phyloP scores from a whole-genome alignment of 2,888 invertebrate species.

The Allophyes oxyacanthae region DNA sequence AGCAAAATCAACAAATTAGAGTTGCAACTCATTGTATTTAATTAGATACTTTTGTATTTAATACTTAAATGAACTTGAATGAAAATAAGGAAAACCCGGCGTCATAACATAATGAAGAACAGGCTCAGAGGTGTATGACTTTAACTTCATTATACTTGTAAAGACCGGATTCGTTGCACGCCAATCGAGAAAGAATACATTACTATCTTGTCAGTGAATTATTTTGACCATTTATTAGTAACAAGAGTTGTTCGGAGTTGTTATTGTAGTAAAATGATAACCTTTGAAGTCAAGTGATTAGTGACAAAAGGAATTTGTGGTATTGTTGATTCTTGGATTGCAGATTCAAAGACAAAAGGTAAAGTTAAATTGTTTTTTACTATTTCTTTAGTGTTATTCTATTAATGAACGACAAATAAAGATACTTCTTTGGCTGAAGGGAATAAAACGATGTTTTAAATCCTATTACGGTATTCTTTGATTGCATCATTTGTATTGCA shows the following conservation, averaged over 20 bases:
- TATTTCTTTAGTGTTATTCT: too few species aligned
- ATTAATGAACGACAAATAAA: too few species aligned
- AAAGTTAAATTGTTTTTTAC: not conserved
- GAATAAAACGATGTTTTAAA: too few species aligned
- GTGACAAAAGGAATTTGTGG: slow-evolving; percentile 5
- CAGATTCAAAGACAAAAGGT: slow-evolving; percentile 15
- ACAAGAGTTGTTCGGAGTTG: slow-evolving; percentile 5
- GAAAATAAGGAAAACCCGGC: slow-evolving; percentile 40
- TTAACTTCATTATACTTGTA: slow-evolving; percentile 42
- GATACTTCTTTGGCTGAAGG: too few species aligned
- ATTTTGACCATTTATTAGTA: slow-evolving; percentile 6
- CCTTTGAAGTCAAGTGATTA: slow-evolving; percentile 31
- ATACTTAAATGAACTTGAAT: slow-evolving; percentile 8
- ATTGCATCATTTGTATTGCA: too few species aligned
- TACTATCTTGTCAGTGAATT: slow-evolving; percentile 10
- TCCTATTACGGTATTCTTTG: too few species aligned
- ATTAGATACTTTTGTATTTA: too few species aligned
- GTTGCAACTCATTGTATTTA: not conserved
- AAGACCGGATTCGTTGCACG: slow-evolving; percentile 37
- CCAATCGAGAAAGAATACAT: slow-evolving; percentile 6
- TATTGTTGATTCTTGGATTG: not conserved
- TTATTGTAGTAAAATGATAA: slow-evolving; percentile 29
- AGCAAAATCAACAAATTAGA: not conserved
- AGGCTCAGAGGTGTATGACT: slow-evolving; percentile 11
- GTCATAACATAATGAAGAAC: slow-evolving; percentile 19